Base-by-base conservation (phyloP, 2,797 vertebrate species). In the Avahi laniger region DNA sequence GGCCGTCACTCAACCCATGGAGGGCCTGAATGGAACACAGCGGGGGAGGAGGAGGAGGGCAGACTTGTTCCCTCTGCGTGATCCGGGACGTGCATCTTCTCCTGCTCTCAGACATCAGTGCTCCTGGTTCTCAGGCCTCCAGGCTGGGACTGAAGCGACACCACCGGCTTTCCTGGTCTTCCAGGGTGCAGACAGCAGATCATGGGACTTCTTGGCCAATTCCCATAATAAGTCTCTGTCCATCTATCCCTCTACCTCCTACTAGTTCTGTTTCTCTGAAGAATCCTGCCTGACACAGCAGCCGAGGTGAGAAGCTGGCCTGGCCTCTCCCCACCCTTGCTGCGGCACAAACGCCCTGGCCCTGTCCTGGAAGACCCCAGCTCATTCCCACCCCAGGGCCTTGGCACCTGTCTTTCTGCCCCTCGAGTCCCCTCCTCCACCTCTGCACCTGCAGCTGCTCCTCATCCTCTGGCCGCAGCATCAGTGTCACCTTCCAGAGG, bases 381-480 rank as follows among this genome's bases (percentile, higher is more conserved):
- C 61, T 30, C 5, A 4, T 33, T 7, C 38, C 69, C 10, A 35
- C 43, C 41, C 18, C 63, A n/a, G 28, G n/a, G 22, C 54, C 30
- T 24, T n/a, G 12, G n/a, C 48, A 15, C 18, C n/a, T 41, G 38
- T 69, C 59, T 13, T 46, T 38, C 63, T 52, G 84, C n/a, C 28
- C 33, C 20, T 17, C 0, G 0, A 13, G 13, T 2, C 11, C 70
- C 48, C 50, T 35, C 8, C 52, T 76, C 33, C 1, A 15, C 57
- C 26, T 6, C 35, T 2, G 43, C 28, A 11, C 67, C 69, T 35
- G 52, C 7, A 33, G 63, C 24, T 4, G 10, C 61, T 20, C 30
- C 6, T 6, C 33, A 3, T 30, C 50, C 11, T 70, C 30, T 11
- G 5, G 26, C 18, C 1, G 0, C 30, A 2, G n/a, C 28, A 7